Percentiles rank a stretch among this genome's conserved stretches.
These are phyloP conservation scores for Ferdinandea cuprea DNA, from an alignment of 2,888 invertebrate species.

Conservation along the genomic window DNA sequence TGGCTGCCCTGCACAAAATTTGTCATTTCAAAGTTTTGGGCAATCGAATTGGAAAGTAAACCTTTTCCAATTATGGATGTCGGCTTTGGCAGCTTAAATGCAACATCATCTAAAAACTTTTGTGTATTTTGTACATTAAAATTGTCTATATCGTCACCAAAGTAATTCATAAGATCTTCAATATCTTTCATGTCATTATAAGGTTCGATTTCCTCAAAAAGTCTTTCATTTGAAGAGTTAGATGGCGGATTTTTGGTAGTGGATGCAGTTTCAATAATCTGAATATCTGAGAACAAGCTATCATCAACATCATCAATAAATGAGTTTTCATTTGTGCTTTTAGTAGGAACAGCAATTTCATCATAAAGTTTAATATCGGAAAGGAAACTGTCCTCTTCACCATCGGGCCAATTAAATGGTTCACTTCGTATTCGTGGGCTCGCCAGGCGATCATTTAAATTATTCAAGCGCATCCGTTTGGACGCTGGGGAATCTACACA, in stretches of 20 bases:
- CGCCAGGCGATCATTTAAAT: background rate
- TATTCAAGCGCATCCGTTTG: slow-evolving; percentile 32
- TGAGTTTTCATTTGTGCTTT: slow-evolving; percentile 16
- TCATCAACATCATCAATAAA: slow-evolving; percentile 63
- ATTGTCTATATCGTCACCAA: slow-evolving; percentile 72
- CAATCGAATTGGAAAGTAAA: slow-evolving; percentile 28
- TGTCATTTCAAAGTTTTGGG: slow-evolving; percentile 45
- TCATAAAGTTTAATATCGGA: slow-evolving; percentile 77
- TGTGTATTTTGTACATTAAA: slow-evolving; percentile 79
- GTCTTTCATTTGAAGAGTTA: slow-evolving; percentile 76
- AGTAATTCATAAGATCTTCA: slow-evolving; percentile 73
- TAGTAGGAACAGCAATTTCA: slow-evolving; percentile 5
- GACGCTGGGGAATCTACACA: background rate
- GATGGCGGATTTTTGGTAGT: background rate
- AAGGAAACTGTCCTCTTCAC: slow-evolving; percentile 79
- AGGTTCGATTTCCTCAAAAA: slow-evolving; percentile 78
- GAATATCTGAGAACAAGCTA: slow-evolving; percentile 72
- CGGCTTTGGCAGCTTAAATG: slow-evolving; percentile 77
- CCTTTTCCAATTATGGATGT: slow-evolving; percentile 13
- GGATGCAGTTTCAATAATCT: slow-evolving; percentile 22
- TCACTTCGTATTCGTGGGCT: background rate
- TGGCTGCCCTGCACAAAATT: slow-evolving; percentile 79
- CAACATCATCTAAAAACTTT: slow-evolving; percentile 80
- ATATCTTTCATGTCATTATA: slow-evolving; percentile 39
- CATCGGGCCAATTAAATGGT: slow-evolving; percentile 50